Percentiles rank a stretch among this genome's conserved stretches.
Evolutionary conservation across 2,888 invertebrate genomes (phyloP).

Genomic region (Macrosiphum euphorbiae): DNA sequence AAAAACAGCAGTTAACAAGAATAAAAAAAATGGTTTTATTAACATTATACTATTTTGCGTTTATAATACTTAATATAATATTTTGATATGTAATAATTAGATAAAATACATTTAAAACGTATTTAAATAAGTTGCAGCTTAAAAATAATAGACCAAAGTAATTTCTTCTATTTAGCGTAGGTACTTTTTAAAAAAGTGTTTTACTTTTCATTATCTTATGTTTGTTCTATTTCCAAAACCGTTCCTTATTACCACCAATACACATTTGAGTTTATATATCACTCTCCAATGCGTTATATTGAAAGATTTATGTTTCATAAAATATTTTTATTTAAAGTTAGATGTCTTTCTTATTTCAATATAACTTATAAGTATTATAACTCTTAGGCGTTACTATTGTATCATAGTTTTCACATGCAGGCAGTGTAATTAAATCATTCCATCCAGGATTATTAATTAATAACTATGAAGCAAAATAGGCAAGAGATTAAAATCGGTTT

Average conservation of each 20-base stretch:
- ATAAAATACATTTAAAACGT: not conserved
- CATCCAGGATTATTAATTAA: not conserved
- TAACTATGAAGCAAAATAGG: not conserved
- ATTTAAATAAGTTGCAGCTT: not conserved
- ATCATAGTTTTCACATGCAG: not conserved
- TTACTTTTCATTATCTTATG: not conserved
- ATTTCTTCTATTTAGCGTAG: not conserved
- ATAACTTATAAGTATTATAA: not conserved
- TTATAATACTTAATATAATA: not conserved
- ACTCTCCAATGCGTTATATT: no score
- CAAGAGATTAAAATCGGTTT: not conserved
- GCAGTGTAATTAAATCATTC: not conserved
- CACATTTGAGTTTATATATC: not conserved
- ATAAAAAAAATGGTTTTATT: not conserved
- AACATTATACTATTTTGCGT: not conserved
- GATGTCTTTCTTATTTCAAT: not conserved
- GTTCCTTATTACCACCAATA: not conserved
- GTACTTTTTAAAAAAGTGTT: not conserved
- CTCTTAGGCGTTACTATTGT: not conserved
- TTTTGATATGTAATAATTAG: not conserved
- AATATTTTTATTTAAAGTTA: not conserved
- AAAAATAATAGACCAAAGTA: not conserved
- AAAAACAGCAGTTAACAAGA: not conserved
- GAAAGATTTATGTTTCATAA: not conserved
- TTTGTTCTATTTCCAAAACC: not conserved